Evolutionary conservation across 2,797 vertebrate species (phyloP).

Genomic region (Parotocinclus haroldoi): DNA sequence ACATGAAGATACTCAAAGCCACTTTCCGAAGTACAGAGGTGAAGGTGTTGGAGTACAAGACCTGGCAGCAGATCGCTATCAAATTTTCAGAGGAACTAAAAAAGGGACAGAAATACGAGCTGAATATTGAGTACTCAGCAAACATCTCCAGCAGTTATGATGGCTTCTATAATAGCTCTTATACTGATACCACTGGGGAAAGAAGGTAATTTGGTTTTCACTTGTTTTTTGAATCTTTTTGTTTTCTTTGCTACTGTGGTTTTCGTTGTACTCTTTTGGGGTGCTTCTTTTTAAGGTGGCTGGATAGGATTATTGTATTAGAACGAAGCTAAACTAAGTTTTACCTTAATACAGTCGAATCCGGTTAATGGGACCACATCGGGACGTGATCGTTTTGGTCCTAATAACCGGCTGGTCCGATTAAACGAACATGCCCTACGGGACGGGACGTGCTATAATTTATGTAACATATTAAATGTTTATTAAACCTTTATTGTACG

Average conservation of each 20-base stretch:
- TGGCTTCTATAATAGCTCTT: slow-evolving; percentile 90
- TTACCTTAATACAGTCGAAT: too few species aligned
- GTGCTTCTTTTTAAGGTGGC: too few species aligned
- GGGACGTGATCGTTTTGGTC: too few species aligned
- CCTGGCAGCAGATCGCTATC: slow-evolving; percentile 85
- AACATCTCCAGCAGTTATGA: slow-evolving; percentile 81
- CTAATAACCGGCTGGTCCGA: too few species aligned
- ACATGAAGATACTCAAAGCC: slow-evolving; percentile 79
- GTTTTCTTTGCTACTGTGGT: not conserved
- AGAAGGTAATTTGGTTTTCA: slow-evolving; percentile 77
- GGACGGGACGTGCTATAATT: too few species aligned
- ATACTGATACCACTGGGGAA: slow-evolving; percentile 67
- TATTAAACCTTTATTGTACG: too few species aligned
- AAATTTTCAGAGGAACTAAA: slow-evolving; percentile 72
- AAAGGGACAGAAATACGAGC: slow-evolving; percentile 71
- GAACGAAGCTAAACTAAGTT: too few species aligned
- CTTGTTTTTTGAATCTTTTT: not conserved
- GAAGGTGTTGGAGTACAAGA: slow-evolving; percentile 80
- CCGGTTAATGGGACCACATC: too few species aligned
- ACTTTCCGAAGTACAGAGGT: slow-evolving; percentile 68
- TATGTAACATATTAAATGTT: too few species aligned
- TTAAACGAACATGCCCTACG: too few species aligned
- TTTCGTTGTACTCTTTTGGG: too few species aligned
- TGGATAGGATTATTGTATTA: too few species aligned
- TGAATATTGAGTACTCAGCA: slow-evolving; percentile 79